Percentiles rank a stretch among this genome's conserved stretches.
Evolutionary conservation across 2,888 invertebrate species (phyloP).

Genomic region (Imbricaverruca yamaguchii): DNA sequence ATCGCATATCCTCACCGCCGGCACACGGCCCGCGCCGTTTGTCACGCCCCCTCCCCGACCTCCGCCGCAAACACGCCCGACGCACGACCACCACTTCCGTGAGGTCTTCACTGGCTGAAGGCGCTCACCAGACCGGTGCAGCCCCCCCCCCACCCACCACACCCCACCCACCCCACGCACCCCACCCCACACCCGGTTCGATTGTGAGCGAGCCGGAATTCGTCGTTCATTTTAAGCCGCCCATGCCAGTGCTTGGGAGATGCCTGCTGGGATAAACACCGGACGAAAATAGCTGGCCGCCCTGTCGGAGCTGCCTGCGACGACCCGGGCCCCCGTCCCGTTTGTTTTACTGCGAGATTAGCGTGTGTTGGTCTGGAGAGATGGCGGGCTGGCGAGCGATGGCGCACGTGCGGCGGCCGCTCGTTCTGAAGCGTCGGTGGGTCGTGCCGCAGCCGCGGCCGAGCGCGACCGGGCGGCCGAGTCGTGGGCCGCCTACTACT

Average conservation of each 20-base stretch:
- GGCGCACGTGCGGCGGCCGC: neutral
- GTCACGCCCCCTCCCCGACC: neutral
- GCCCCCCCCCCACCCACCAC: no score
- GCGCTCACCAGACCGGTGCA: no score
- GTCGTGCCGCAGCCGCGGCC: neutral
- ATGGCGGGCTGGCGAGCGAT: neutral
- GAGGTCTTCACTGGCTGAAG: no score
- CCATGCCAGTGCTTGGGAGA: no score
- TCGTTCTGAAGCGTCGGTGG: neutral
- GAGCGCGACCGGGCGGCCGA: neutral
- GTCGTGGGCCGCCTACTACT: slow-evolving; percentile 9
- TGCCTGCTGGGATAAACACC: neutral
- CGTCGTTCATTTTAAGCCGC: no score
- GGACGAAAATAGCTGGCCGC: neutral
- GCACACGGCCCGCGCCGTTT: neutral
- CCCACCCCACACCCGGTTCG: no score
- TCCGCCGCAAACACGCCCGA: neutral
- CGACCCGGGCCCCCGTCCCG: neutral
- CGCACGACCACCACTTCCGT: no score
- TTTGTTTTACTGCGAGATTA: neutral
- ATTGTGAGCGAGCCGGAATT: no score
- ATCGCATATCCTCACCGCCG: neutral
- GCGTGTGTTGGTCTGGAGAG: neutral
- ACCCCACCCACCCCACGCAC: no score
- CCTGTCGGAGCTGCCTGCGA: neutral